These are phyloP conservation scores for Salmo trutta DNA, from an alignment of 2,797 vertebrate genomes.

Conservation along the genomic window DNA sequence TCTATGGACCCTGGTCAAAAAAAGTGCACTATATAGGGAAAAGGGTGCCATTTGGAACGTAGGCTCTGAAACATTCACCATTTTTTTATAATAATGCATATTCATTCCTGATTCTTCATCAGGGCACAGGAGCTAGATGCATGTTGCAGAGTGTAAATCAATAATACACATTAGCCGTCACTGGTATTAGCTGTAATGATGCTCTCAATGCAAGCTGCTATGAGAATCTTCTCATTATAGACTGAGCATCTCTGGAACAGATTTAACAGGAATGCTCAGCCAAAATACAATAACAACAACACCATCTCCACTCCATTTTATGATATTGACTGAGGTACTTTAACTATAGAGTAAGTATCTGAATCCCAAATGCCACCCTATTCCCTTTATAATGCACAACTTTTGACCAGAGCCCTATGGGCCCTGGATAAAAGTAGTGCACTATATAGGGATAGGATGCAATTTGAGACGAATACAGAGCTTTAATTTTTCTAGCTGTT, in stretches of 20 bases:
- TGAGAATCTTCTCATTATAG: slow-evolving; percentile 32
- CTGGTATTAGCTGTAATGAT: slow-evolving; percentile 41
- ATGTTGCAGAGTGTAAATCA: slow-evolving; percentile 39
- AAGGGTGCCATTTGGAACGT: not conserved
- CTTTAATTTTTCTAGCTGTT: slow-evolving; percentile 49
- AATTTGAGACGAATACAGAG: slow-evolving; percentile 21
- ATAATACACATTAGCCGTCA: slow-evolving; percentile 49
- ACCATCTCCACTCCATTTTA: too few relatives aligned
- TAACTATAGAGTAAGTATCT: too few relatives aligned
- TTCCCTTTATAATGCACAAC: not conserved
- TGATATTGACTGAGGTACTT: too few relatives aligned
- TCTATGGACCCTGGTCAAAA: not conserved
- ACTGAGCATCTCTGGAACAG: not conserved
- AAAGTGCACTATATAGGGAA: not conserved
- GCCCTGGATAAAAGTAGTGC: too few relatives aligned
- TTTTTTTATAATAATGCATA: slow-evolving; percentile 53
- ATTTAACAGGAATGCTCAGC: too few relatives aligned
- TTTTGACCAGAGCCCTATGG: too few relatives aligned
- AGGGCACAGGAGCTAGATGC: slow-evolving; percentile 20
- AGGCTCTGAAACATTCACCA: not conserved
- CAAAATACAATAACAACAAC: too few relatives aligned
- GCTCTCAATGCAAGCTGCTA: slow-evolving; percentile 37
- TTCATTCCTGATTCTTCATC: slow-evolving; percentile 4
- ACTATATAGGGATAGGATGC: not conserved
- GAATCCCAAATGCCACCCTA: not conserved